Percentiles rank a stretch among this genome's conserved stretches.
phyloP scores from a whole-genome alignment of 30 jellyfish, hydroid and myxozoan genomes.

The Hydra vulgaris region DNA sequence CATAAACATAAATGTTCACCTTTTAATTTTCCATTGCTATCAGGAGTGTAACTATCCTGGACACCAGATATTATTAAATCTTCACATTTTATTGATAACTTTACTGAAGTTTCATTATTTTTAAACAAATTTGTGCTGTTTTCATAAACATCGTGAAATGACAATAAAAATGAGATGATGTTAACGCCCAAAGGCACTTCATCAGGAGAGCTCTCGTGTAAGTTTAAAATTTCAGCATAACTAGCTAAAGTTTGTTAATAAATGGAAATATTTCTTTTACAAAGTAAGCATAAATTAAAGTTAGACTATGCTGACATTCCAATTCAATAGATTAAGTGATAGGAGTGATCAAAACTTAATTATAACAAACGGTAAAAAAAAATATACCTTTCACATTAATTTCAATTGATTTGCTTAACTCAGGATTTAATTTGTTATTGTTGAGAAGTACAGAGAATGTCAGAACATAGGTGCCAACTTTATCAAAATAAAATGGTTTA shows the following conservation, averaged over 20 bases:
- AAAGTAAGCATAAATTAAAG: background rate
- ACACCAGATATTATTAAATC: conserved; percentile 8
- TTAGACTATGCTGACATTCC: no score
- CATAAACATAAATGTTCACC: background rate
- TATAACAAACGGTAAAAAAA: background rate
- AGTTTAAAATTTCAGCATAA: conserved; percentile 17
- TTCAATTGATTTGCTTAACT: background rate
- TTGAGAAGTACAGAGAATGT: conserved; percentile 1
- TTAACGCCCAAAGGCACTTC: conserved; percentile 9
- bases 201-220: conserved; percentile 11
- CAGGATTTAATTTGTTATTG: background rate
- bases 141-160: conserved; percentile 16
- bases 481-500: conserved; percentile 19
- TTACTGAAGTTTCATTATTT: conserved; percentile 3
- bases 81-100: conserved; percentile 7
- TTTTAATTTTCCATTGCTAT: conserved; percentile 5
- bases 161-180: conserved; percentile 1
- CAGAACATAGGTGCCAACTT: conserved; percentile 13
- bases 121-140: background rate
- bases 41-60: conserved; percentile 8
- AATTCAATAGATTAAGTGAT: no score
- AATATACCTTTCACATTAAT: conserved; percentile 2
- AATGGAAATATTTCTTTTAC: background rate
- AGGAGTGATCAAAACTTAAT: no score
- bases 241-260: background rate